A percentile compares a stretch with the other conserved stretches of the same genome.
phyloP scores from a whole-genome alignment of 2,797 vertebrate species.

The Paratrypauchen microcephalus region DNA sequence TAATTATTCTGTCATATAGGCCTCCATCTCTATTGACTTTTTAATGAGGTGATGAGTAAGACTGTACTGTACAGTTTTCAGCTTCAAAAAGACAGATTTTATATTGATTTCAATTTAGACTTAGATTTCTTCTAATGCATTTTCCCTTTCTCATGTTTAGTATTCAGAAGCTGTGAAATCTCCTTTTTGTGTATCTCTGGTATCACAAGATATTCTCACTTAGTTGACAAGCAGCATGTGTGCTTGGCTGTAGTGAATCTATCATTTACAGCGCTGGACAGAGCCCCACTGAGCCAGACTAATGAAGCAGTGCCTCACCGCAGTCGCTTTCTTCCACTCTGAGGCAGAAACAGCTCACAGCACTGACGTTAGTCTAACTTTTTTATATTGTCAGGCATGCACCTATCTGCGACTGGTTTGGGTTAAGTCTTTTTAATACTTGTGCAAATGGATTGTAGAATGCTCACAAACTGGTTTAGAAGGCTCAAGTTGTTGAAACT shows the following conservation, averaged over 20 bases:
- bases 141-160: background rate
- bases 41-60: slow-evolving; percentile 27
- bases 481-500: background rate
- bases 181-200: slow-evolving; percentile 24
- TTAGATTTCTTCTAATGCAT: background rate
- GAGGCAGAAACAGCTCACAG: slow-evolving; percentile 9
- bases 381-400: background rate
- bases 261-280: slow-evolving; percentile 57
- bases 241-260: slow-evolving; percentile 48
- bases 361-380: slow-evolving; percentile 11
- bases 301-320: slow-evolving; percentile 58
- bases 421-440: background rate
- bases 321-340: slow-evolving; percentile 22
- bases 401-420: background rate
- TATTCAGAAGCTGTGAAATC: background rate
- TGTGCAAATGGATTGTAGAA: background rate
- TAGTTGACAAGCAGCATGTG: slow-evolving; percentile 26
- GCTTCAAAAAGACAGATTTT: background rate
- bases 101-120: background rate
- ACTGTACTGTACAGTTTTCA: slow-evolving; percentile 3
- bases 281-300: slow-evolving; percentile 39
- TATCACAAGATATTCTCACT: slow-evolving; percentile 23
- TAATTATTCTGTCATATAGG: slow-evolving; percentile 16
- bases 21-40: slow-evolving; percentile 31
- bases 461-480: background rate